These are phyloP conservation scores for Elymnias hypermnestra DNA, from an alignment of 1,140 invertebrate genomes.

Conservation along the genomic window DNA sequence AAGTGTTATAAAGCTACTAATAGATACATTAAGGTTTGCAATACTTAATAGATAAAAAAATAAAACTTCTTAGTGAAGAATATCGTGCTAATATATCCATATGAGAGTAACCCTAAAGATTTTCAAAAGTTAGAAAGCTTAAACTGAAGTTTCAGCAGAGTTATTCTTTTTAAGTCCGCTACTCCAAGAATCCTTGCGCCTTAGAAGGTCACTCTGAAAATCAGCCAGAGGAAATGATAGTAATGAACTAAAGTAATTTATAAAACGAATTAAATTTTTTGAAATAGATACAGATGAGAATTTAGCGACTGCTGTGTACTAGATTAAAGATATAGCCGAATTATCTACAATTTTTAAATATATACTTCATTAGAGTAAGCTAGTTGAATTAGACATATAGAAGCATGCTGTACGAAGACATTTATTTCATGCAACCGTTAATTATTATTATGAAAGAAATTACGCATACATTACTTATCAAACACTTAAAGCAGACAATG, in stretches of 20 bases:
- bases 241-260: neutral
- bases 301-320: neutral
- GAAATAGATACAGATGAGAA: neutral
- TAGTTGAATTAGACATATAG: neutral
- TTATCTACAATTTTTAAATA: neutral
- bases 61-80: no score
- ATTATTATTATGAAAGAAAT: neutral
- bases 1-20: no score
- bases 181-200: conserved; percentile 61
- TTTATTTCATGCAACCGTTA: conserved; percentile 7
- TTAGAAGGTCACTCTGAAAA: conserved; percentile 61
- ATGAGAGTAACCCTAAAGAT: neutral
- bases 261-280: neutral
- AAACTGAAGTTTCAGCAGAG: conserved; percentile 67
- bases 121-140: conserved; percentile 19
- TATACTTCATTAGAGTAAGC: neutral
- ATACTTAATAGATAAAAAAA: no score
- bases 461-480: neutral
- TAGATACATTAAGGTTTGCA: no score
- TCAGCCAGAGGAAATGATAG: conserved; percentile 19
- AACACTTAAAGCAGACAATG: conserved; percentile 8
- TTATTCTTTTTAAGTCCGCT: conserved; percentile 47
- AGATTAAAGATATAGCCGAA: neutral
- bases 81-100: neutral
- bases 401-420: conserved; percentile 8